Percentiles rank a stretch among this genome's conserved stretches.
phyloP scores from a whole-genome alignment of 2,797 vertebrate species.

The Leptoclinus maculatus region DNA sequence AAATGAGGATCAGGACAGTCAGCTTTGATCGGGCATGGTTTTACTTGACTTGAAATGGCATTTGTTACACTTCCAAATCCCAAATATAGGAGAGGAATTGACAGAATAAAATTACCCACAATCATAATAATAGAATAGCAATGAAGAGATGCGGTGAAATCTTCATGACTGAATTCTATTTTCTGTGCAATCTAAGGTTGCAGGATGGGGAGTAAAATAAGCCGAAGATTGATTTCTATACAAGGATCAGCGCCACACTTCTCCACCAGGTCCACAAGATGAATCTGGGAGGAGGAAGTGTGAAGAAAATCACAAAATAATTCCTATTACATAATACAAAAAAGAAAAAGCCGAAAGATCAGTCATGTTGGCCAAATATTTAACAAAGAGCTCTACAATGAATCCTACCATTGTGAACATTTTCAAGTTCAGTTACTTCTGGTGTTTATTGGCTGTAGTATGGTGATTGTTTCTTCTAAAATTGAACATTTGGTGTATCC shows the following conservation, averaged over 20 bases:
- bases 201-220: conserved; percentile 22
- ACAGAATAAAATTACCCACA: conserved; percentile 11
- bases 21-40: conserved; percentile 33
- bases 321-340: background rate
- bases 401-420: background rate
- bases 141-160: conserved; percentile 24
- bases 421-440: background rate
- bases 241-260: background rate
- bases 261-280: background rate
- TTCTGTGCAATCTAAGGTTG: conserved; percentile 21
- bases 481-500: background rate
- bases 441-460: background rate
- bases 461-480: background rate
- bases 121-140: conserved; percentile 28
- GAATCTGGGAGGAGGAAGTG: conserved; percentile 1
- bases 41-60: conserved; percentile 37
- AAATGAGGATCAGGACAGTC: conserved; percentile 20
- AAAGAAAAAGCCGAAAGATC: background rate
- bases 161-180: conserved; percentile 30
- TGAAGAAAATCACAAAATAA: background rate
- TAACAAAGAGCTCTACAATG: background rate
- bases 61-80: conserved; percentile 33
- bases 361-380: background rate
- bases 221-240: conserved; percentile 13
- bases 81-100: conserved; percentile 23